Conservation (phyloP, 1,140 invertebrate species). For the Portunus trituberculatus region DNA sequence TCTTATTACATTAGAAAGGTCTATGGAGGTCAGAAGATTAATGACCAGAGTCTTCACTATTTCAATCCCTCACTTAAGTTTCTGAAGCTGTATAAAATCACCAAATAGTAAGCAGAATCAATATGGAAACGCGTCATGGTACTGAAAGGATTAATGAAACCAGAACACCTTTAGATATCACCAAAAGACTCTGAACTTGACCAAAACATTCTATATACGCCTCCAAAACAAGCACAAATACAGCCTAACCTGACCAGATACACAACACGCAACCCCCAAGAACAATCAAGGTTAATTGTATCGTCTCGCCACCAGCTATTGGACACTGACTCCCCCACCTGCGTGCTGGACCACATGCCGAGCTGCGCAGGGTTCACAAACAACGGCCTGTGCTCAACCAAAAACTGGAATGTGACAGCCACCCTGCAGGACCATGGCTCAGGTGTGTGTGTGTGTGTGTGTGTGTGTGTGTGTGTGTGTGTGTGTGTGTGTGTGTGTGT, state of each 20-base stretch:
- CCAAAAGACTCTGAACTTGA: too few relatives aligned
- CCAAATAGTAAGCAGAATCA: too few relatives aligned
- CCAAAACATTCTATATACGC: too few relatives aligned
- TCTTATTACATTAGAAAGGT: too few relatives aligned
- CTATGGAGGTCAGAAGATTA: too few relatives aligned
- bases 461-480: slow-evolving; percentile 24
- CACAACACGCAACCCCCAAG: not conserved
- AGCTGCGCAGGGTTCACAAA: slow-evolving; percentile 29
- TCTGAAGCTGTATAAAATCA: too few relatives aligned
- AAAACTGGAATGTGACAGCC: not conserved
- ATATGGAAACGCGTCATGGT: too few relatives aligned
- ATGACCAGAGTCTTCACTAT: too few relatives aligned
- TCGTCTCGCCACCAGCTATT: not conserved
- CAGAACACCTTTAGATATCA: too few relatives aligned
- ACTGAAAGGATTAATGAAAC: too few relatives aligned
- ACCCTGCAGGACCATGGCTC: slow-evolving; percentile 36
- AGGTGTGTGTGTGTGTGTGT: slow-evolving; percentile 50
- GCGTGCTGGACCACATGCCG: not conserved
- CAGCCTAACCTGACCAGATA: not conserved
- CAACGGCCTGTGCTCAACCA: slow-evolving; percentile 34
- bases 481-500: too few relatives aligned
- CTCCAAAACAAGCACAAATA: not conserved
- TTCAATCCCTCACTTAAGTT: too few relatives aligned
- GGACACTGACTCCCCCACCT: slow-evolving; percentile 17
- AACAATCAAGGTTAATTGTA: not conserved